These are phyloP conservation scores for Cataglyphis cursor DNA, from an alignment of 2,888 invertebrate genomes.

Conservation along the genomic window DNA sequence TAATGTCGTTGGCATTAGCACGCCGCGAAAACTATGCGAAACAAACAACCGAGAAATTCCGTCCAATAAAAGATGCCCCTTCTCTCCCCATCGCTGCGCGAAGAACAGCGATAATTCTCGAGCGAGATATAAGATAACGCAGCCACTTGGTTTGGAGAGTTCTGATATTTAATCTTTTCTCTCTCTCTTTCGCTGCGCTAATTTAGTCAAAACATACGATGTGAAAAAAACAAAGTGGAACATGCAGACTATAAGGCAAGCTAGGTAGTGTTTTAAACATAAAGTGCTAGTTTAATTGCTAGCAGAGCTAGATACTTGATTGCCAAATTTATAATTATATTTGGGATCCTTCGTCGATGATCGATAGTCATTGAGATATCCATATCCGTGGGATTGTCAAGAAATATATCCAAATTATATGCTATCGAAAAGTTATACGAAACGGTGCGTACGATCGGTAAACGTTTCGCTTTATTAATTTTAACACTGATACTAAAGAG, in stretches of 20 bases:
- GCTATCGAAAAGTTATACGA: neutral
- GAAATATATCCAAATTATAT: neutral
- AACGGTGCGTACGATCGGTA: neutral
- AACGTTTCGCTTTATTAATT: neutral
- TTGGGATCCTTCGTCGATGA: neutral
- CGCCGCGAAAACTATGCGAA: constrained; percentile 69
- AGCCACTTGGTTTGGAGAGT: neutral
- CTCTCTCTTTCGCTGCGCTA: neutral
- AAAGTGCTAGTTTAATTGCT: neutral
- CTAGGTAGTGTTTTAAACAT: neutral
- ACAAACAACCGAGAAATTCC: constrained; percentile 71
- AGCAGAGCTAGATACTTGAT: neutral
- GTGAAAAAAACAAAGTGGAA: neutral
- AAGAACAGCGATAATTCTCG: constrained; percentile 27
- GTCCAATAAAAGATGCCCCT: constrained; percentile 17
- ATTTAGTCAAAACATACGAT: neutral
- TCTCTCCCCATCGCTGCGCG: neutral
- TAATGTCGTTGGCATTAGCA: constrained; percentile 74
- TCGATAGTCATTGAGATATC: neutral
- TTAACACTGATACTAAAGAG: neutral
- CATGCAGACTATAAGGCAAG: neutral
- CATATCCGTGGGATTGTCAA: neutral
- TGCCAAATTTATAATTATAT: neutral
- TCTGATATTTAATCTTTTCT: constrained; percentile 36
- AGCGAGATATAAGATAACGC: constrained; percentile 28